Base-by-base conservation (phyloP, 2,888 invertebrate species). In the Scaptomyza cyrtandrae region DNA sequence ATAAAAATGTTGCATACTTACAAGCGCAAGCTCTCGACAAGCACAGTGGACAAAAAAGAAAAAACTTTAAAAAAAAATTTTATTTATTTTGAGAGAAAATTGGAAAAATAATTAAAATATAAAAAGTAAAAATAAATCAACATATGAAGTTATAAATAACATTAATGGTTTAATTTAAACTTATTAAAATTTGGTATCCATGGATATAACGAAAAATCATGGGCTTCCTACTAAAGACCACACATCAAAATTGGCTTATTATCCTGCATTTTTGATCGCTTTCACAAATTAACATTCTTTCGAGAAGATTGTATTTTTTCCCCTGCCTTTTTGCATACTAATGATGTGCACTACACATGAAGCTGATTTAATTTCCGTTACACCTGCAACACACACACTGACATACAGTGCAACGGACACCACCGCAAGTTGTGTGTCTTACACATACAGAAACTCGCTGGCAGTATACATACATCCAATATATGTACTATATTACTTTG, bases 331-430 rank as follows among this genome's bases (percentile, higher is more conserved):
- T 69, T 77, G 78, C 86, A 86, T 86, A 83, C 86, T 86, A 83
- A 83, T 86, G 86, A 84, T 80, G 83, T 83, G 80, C 86, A 86
- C 45, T 67, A 74, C 80, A 76, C 86, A 84, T 72, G 83, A 78
- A 76, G 80, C 80, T 86, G 83, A 84, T 83, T 84, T 86, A 84
- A 84, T 84, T 84, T 84, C 86, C 83, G 84, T 70, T 75, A 67
- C 67, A 82, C 80, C 78, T 80, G 78, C 63, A 62, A 35, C 52
- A 46, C 39, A 41, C 9, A 24, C 39, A 58, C 31, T 43, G 35
- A 19, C 35, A 48, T n/a, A 39, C 46, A 57, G 14, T 71, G 81
- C 79, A 72, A 82, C 65, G 72, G 74, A 84, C 68, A 83, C 84
- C 73, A 66, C 80, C 83, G 70, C 85, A 82, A 71, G 70, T 63